Percentiles rank a stretch among this genome's conserved stretches.
Conservation (phyloP, 2,888 invertebrate species). For the Aromia moschata region DNA sequence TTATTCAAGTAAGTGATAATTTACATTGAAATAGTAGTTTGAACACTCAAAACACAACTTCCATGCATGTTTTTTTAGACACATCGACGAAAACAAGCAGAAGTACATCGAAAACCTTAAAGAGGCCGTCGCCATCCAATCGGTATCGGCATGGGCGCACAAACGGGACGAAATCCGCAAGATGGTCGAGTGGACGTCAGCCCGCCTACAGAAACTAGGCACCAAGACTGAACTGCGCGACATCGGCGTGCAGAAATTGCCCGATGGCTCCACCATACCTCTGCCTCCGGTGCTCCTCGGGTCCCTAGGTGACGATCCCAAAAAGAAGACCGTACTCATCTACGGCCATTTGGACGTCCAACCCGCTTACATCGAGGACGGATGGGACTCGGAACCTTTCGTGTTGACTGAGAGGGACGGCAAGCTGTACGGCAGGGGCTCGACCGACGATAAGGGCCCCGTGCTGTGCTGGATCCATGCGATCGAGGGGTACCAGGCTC, state of each 20-base stretch:
- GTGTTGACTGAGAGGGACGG: slow-evolving; percentile 85
- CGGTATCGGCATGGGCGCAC: slow-evolving; percentile 88
- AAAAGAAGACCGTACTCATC: slow-evolving; percentile 91
- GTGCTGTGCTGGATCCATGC: slow-evolving; percentile 96
- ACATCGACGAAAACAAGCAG: slow-evolving; percentile 78
- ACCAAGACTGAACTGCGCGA: slow-evolving; percentile 52
- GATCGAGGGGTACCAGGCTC: slow-evolving; percentile 84
- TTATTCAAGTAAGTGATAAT: slow-evolving; percentile 19
- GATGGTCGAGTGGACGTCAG: slow-evolving; percentile 8
- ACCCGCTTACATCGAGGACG: slow-evolving; percentile 91
- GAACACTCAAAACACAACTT: neutral
- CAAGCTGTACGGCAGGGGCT: slow-evolving; percentile 88
- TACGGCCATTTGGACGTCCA: slow-evolving; percentile 99
- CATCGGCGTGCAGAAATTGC: slow-evolving; percentile 78
- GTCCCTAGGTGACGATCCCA: slow-evolving; percentile 78
- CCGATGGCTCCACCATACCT: slow-evolving; percentile 76
- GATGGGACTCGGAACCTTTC: slow-evolving; percentile 97
- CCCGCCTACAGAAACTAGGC: slow-evolving; percentile 18
- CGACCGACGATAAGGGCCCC: slow-evolving; percentile 92
- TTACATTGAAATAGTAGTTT: neutral
- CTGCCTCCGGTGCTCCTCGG: slow-evolving; percentile 89
- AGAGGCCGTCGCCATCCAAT: slow-evolving; percentile 88
- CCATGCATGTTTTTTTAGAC: slow-evolving; percentile 62
- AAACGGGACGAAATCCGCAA: slow-evolving; percentile 76
- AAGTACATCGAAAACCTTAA: slow-evolving; percentile 79